Conservation (phyloP, 1,140 invertebrate species). For the Drosophila pachea region DNA sequence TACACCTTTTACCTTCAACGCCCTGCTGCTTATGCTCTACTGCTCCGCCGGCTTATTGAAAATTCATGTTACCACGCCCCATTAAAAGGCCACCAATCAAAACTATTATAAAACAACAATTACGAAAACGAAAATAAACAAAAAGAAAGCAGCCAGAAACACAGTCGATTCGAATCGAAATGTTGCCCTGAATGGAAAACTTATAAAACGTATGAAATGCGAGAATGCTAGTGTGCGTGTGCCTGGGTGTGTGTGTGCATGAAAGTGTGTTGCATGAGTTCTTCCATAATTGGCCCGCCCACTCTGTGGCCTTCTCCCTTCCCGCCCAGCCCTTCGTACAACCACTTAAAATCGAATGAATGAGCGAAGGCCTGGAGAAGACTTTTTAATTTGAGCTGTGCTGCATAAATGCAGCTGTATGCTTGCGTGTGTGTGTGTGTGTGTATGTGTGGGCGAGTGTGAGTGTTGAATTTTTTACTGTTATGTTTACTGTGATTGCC, state of each 20-base stretch:
- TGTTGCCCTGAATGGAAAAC: slow-evolving; percentile 22
- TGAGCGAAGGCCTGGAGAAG: slow-evolving; percentile 45
- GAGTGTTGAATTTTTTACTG: slow-evolving; percentile 43
- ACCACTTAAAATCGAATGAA: slow-evolving; percentile 65
- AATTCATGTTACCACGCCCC: not conserved
- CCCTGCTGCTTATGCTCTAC: not conserved
- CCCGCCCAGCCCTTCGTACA: not conserved
- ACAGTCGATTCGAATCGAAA: not conserved
- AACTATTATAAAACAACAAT: slow-evolving; percentile 22
- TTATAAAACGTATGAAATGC: slow-evolving; percentile 36
- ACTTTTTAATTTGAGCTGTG: slow-evolving; percentile 60
- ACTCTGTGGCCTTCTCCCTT: not conserved
- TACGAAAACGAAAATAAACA: slow-evolving; percentile 1
- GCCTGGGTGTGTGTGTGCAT: slow-evolving; percentile 1
- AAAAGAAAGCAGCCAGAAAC: not conserved
- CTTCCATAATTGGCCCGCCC: slow-evolving; percentile 30
- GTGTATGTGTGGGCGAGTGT: slow-evolving; percentile 20
- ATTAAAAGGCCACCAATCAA: not conserved
- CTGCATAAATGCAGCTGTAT: slow-evolving; percentile 52
- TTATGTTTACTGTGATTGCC: slow-evolving; percentile 62
- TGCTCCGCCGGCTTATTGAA: not conserved
- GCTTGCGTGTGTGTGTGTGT: not conserved
- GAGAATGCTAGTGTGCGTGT: slow-evolving; percentile 24
- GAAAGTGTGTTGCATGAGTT: slow-evolving; percentile 14
- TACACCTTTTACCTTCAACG: not conserved